Base-by-base conservation (phyloP, 2,888 invertebrate genomes). In the Globia sparganii region DNA sequence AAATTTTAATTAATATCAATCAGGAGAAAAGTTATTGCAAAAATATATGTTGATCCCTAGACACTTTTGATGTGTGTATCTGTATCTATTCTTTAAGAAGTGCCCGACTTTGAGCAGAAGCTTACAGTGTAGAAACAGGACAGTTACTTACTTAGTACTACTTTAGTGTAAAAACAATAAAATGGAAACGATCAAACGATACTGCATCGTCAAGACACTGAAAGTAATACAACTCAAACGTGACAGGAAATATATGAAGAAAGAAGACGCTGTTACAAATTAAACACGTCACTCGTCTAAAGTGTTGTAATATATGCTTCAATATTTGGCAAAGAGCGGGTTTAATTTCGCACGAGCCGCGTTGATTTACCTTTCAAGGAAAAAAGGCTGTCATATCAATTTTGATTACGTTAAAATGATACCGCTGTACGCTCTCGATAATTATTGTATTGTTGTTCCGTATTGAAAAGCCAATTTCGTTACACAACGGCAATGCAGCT, bases 381-480 rank as follows among this genome's bases (percentile, higher is more conserved):
- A 86, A 84, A 79, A 78, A 76, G 15, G 58, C 74, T 75, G 83
- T 81, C 80, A 80, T 81, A 86, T 85, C 83, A 85, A 89, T 87
- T 84, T 86, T 84, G 78, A 86, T 86, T 86, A 86, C 84, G 77
- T 80, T 90, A 81, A 87, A 89, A 81, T 85, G 83, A 83, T 79
- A 86, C 71, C 71, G 72, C 72, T 85, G 82, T 84, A 84, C 84
- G 84, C 59, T 84, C 83, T 85, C 87, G 83, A 89, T 91, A 91
- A 91, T 92, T 90, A 91, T 91, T 89, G 90, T 91, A 90, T 86
- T 86, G 88, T 87, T 83, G 86, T 85, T 87, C 80, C 75, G 89
- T 91, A 92, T 91, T 89, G 91, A 89, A 92, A 92, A 91, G 90
- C 88, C 90, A 84, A 85, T 83, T 87, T 89, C 90, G 90, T 88